These are phyloP conservation scores for Morus bassanus DNA, from an alignment of 2,797 vertebrate genomes.

Conservation along the genomic window DNA sequence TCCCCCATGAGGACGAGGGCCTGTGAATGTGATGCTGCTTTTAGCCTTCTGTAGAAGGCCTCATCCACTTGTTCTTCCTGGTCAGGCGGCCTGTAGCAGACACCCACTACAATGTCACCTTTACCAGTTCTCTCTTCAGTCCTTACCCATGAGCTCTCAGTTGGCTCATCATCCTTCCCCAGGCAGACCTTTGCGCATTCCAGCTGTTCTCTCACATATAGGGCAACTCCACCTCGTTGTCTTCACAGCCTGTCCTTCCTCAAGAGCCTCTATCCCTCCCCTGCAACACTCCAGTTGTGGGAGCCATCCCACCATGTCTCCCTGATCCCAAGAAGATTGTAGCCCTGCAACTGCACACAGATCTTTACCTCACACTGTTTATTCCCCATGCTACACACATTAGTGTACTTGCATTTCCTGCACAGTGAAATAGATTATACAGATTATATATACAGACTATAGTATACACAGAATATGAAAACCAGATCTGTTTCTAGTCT, in stretches of 20 bases:
- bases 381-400: neutral
- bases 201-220: neutral
- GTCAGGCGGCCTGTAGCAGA: neutral
- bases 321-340: neutral
- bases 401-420: neutral
- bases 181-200: neutral
- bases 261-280: neutral
- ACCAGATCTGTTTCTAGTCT: neutral
- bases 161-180: neutral
- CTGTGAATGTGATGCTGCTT: neutral
- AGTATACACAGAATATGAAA: neutral
- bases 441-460: neutral
- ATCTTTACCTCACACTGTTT: neutral
- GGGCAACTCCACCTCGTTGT: rapidly evolving
- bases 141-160: neutral
- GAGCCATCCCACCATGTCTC: neutral
- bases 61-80: neutral
- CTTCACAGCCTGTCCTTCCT: neutral
- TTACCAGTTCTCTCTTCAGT: neutral
- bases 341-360: neutral
- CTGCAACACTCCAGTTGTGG: neutral
- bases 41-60: neutral
- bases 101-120: neutral
- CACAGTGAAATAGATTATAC: neutral
- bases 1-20: neutral